Evolutionary conservation across 2,113 vertebrate genomes (phyloP), one percentile per base, ranked within the genome.

Genomic region (Phycodurus eques): DNA sequence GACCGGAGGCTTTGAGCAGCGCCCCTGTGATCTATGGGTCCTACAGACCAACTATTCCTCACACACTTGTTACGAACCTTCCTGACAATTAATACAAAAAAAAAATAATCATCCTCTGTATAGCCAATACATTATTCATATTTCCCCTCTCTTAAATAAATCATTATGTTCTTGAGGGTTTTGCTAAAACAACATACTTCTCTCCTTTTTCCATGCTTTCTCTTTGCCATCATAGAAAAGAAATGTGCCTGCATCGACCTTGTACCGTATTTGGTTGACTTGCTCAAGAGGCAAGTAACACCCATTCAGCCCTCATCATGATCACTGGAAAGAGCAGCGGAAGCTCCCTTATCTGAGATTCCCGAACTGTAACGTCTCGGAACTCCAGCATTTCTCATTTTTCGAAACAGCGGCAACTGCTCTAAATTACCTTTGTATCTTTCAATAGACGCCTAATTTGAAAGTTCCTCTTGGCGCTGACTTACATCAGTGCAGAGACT

Each of bases 61-160:
- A 86, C 91, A 89, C 90, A 76, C 93, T 93, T 90, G 88, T 86
- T 89, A 76, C 91, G 88, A 90, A 89, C 90, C 88, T 94, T 92
- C 92, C 94, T 95, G 94, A 96, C 95, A 98, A 98, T 98, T 96
- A 98, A 93, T 93, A 93, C 92, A 92, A 94, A 93, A 93, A 57
- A 92, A 94, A 93, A 93, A 57, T 88, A 93, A 57, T 88, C 88
- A 92, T 92, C 93, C 90, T 96, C 92, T 91, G 92, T 93, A 94
- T 91, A 94, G 92, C 92, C 93, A 86, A 92, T 94, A 92, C 93
- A 95, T 96, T 93, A 96, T 91, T 95, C 92, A 95, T 95, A 93
- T 94, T 90, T 93, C 92, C 93, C 88, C 80, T 90, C 88, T 88
- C 92, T 95, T 94, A 93, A 94, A 92, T 94, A 94, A 95, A 94